phyloP scores from a whole-genome alignment of 2,113 vertebrate species.

The Cinclus mexicanus region DNA sequence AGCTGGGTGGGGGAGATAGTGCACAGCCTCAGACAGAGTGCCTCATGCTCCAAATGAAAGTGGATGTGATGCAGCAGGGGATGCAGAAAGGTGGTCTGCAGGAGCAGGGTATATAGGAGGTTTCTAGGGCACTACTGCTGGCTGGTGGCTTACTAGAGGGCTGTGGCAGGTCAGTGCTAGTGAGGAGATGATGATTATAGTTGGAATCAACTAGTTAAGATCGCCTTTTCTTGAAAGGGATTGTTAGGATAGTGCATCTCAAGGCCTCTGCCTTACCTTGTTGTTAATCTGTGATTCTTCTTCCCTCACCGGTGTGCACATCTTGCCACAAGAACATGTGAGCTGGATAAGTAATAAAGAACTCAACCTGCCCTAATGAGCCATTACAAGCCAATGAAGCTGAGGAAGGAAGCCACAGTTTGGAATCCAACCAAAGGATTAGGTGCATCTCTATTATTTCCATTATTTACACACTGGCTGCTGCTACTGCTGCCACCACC shows the following conservation, averaged over 20 bases:
- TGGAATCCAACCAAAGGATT: slow-evolving; percentile 32
- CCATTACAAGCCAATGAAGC: slow-evolving; percentile 60
- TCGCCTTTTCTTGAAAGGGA: background rate
- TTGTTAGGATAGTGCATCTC: background rate
- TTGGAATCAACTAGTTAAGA: background rate
- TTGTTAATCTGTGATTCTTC: background rate
- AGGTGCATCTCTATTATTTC: slow-evolving; percentile 20
- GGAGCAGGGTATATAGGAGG: background rate
- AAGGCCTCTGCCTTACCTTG: background rate
- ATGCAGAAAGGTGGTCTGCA: background rate
- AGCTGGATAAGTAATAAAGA: slow-evolving; percentile 53
- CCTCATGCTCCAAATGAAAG: background rate
- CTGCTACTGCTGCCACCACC: background rate
- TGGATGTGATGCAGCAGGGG: background rate
- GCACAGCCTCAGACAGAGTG: background rate
- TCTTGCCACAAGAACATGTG: background rate
- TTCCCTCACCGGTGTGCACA: background rate
- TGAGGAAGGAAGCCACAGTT: slow-evolving; percentile 8
- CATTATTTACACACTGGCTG: background rate
- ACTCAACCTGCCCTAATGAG: slow-evolving; percentile 57
- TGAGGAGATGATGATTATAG: background rate
- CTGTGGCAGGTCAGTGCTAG: background rate
- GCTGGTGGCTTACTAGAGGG: background rate
- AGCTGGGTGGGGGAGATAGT: background rate
- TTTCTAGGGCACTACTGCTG: background rate